Evolutionary conservation across 1,140 invertebrate genomes (phyloP).

Genomic region (Pteromalus puparum): DNA sequence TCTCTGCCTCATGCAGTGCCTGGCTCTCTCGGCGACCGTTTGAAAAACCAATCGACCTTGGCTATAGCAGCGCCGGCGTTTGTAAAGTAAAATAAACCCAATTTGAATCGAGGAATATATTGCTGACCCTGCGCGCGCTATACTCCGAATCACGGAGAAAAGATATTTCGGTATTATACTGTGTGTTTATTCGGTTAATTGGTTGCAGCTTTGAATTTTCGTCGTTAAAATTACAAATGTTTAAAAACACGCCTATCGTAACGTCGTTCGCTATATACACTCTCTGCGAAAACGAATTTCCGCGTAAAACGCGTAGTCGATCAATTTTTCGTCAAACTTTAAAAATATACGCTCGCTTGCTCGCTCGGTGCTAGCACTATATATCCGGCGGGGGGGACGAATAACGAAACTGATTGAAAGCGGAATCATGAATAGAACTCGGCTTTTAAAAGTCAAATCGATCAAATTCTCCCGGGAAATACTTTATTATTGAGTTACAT

Average conservation of each 20-base stretch:
- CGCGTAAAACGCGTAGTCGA: too few species aligned
- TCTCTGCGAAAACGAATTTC: too few species aligned
- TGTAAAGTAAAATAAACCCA: constrained; percentile 36
- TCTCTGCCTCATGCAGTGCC: too few species aligned
- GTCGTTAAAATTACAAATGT: too few species aligned
- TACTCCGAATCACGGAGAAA: not conserved
- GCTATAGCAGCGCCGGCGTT: not conserved
- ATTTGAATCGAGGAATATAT: constrained; percentile 30
- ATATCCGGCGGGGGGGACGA: not conserved
- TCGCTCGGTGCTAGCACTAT: not conserved
- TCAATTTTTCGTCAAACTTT: too few species aligned
- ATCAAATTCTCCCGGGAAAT: not conserved
- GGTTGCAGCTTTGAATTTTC: too few species aligned
- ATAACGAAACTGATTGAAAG: constrained; percentile 1
- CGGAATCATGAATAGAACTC: not conserved
- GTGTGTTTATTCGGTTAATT: too few species aligned
- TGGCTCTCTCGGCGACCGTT: not conserved
- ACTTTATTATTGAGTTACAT: constrained; percentile 1
- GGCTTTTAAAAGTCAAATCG: not conserved
- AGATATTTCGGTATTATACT: not conserved
- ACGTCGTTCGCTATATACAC: too few species aligned
- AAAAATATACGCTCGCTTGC: too few species aligned
- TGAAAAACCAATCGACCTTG: constrained; percentile 31
- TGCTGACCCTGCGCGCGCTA: not conserved
- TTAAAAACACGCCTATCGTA: too few species aligned